Evolutionary conservation across 2,888 invertebrate species (phyloP), one percentile per base, ranked within the genome.

Genomic region (Caenorhabditis angaria): DNA sequence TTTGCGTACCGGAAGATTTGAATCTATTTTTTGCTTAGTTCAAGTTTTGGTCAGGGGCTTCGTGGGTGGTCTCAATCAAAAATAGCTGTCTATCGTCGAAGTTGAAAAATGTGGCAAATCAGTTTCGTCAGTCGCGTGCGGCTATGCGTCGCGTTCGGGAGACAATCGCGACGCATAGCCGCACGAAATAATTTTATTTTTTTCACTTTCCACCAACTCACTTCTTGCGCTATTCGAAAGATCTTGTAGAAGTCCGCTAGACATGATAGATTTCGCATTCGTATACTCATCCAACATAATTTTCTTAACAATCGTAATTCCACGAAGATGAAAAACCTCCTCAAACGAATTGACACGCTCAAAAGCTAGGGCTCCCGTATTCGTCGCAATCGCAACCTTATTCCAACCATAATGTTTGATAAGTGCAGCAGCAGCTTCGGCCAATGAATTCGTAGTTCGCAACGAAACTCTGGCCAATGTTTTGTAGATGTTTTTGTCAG

Each of bases 361-460:
- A 35, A 73, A 81, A 2, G 79, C 81, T 1, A 75, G n/a, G 6
- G 70, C 55, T 24, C 81, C 81, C 2, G 75, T 72, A 32, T 81
- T 81, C 29, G 79, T 81, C 24, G 76, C 77, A n/a, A 81, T 78
- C 14, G 81, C 81, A 14, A 81, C 76, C 62, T 78, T 80, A 32
- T 66, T 64, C 85, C 85, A 85, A 24, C 78, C 80, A 55, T 84
- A 85, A 63, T 86, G 86, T n/a, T 80, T 78, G n/a, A 86, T 57
- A 3, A 85, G 55, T 1, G 85, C 82, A 10, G 81, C 80, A 1
- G 82, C 76, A 5, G 86, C 84, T 56, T 83, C 76, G 4, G 86
- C 86, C 29, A 86, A 67, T 28, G 85, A 84, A 61, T 86, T 86
- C 1, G 84, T 85, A 3, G 86, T 86, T 61, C 86, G 65, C 3